These are phyloP conservation scores for Prolemur simus DNA, from an alignment of 2,113 vertebrate genomes.

Conservation along the genomic window DNA sequence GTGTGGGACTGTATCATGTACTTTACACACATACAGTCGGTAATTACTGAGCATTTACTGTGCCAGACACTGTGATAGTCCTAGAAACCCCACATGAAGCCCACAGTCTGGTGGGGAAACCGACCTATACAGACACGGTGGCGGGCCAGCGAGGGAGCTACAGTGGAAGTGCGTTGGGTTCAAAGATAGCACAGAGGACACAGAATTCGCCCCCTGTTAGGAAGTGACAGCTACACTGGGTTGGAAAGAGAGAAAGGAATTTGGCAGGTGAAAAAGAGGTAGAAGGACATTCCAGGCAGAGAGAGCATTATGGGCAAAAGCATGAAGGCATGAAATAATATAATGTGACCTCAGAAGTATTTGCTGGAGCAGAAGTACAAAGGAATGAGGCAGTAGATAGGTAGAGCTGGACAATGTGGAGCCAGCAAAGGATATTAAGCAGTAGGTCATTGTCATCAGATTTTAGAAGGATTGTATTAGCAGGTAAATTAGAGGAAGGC, in stretches of 20 bases:
- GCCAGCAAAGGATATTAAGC: not conserved
- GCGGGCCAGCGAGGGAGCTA: too few species aligned
- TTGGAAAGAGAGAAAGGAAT: not conserved
- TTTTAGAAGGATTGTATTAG: not conserved
- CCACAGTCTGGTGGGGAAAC: not conserved
- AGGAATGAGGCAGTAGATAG: not conserved
- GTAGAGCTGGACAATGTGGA: not conserved
- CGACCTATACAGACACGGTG: not conserved
- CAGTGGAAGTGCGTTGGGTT: not conserved
- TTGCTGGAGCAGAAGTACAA: not conserved
- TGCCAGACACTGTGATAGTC: not conserved
- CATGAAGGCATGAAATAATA: not conserved
- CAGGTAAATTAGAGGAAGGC: not conserved
- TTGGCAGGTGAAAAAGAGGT: not conserved
- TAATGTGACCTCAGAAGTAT: not conserved
- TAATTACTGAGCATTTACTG: not conserved
- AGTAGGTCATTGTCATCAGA: not conserved
- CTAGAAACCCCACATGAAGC: not conserved
- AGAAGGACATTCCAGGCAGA: not conserved
- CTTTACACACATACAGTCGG: not conserved
- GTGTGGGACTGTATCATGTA: not conserved
- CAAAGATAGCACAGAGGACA: not conserved
- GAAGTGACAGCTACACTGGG: not conserved
- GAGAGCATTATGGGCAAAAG: not conserved
- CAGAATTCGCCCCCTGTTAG: not conserved